Conservation (phyloP, 2,888 invertebrate genomes). For the Orthosia gracilis region DNA sequence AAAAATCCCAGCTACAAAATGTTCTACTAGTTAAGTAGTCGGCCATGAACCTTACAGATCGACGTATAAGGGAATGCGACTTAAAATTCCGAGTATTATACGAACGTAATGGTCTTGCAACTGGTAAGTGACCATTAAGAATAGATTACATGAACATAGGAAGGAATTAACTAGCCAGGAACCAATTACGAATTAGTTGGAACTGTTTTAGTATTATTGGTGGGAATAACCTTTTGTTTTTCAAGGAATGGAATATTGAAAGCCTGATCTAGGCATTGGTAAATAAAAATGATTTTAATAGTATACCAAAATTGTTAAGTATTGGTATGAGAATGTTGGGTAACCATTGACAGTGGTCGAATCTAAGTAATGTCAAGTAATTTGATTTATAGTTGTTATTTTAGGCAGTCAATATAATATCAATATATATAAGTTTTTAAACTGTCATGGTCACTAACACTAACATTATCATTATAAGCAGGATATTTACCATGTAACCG, state of each 20-base stretch:
- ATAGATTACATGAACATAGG: conserved; percentile 48
- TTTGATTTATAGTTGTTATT: background rate
- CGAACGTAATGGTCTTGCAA: conserved; percentile 41
- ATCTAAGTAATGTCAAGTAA: too few relatives aligned
- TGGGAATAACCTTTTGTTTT: conserved; percentile 7
- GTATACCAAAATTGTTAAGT: background rate
- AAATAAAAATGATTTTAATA: background rate
- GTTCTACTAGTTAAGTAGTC: conserved; percentile 52
- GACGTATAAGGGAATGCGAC: conserved; percentile 57
- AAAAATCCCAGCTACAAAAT: conserved; percentile 1
- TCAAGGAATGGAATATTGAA: background rate
- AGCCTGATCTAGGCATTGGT: background rate
- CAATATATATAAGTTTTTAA: too few relatives aligned
- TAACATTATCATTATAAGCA: too few relatives aligned
- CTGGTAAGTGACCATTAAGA: conserved; percentile 43
- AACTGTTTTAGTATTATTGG: background rate
- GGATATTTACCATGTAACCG: too few relatives aligned
- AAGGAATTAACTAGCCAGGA: conserved; percentile 31
- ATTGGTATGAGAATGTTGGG: background rate
- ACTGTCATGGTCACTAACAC: too few relatives aligned
- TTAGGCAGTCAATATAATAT: background rate
- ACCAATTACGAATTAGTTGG: conserved; percentile 27
- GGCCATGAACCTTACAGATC: conserved; percentile 57
- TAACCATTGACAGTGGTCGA: background rate
- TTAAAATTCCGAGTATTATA: conserved; percentile 61